A percentile compares a stretch with the other conserved stretches of the same genome.
These are phyloP conservation scores for Ia io DNA, from an alignment of 2,113 vertebrate species.

Conservation along the genomic window DNA sequence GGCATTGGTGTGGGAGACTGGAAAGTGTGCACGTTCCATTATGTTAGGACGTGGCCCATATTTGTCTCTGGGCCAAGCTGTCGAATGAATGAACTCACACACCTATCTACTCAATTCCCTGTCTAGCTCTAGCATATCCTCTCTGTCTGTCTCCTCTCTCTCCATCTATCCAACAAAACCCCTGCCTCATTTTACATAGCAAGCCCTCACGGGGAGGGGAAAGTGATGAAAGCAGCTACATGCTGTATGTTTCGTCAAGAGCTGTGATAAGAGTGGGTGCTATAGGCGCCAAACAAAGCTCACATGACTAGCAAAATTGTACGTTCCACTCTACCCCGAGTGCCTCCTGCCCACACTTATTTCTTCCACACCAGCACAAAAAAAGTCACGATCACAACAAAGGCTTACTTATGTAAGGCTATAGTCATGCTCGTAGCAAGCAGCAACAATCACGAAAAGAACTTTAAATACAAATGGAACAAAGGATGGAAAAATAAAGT, in stretches of 20 bases:
- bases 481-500: slow-evolving; percentile 26
- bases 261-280: not conserved
- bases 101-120: not conserved
- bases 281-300: not conserved
- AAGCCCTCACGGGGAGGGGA: not conserved
- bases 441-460: slow-evolving; percentile 34
- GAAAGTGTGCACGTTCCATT: rapidly evolving
- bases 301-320: not conserved
- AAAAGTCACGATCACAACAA: slow-evolving; percentile 32
- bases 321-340: not conserved
- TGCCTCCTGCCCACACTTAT: slow-evolving; percentile 30
- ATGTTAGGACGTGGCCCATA: not conserved
- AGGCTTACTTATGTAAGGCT: slow-evolving; percentile 53
- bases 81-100: not conserved
- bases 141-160: not conserved
- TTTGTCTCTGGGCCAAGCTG: not conserved
- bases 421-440: slow-evolving; percentile 12
- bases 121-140: not conserved
- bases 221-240: not conserved
- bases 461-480: slow-evolving; percentile 46
- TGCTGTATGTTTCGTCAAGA: not conserved
- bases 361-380: slow-evolving; percentile 22
- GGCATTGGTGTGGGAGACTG: not conserved
- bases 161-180: not conserved
- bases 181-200: not conserved